Conservation (phyloP, 2,113 vertebrate genomes). For the Hippolais icterina region DNA sequence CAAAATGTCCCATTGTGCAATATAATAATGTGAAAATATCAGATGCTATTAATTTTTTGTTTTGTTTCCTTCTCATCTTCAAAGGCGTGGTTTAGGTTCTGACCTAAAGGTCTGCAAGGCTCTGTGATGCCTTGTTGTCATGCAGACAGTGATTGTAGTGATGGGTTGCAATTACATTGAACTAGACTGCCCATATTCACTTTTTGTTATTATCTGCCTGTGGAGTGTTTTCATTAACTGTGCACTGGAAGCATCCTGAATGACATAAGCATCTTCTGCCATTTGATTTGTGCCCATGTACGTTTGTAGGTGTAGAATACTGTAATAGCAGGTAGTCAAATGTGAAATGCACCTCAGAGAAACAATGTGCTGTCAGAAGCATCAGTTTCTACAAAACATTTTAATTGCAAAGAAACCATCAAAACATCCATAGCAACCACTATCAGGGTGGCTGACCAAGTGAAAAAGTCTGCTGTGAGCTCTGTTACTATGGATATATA, state of each 20-base stretch:
- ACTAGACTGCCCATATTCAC: background rate
- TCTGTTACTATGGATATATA: conserved; percentile 64
- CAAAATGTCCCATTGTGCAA: background rate
- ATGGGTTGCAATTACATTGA: conserved; percentile 1
- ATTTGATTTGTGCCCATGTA: background rate
- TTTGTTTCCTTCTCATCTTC: background rate
- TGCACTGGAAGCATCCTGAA: conserved; percentile 25
- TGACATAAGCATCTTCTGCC: conserved; percentile 41
- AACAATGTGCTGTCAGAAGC: conserved; percentile 5
- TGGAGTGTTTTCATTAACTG: conserved; percentile 55
- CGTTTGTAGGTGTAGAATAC: background rate
- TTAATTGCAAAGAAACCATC: conserved; percentile 55
- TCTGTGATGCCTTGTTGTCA: background rate
- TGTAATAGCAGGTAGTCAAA: background rate
- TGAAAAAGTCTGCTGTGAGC: conserved; percentile 28
- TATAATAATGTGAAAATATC: background rate
- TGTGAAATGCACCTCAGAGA: conserved; percentile 17
- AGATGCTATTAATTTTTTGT: background rate
- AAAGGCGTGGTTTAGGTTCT: background rate
- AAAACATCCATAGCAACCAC: conserved; percentile 49
- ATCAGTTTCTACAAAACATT: conserved; percentile 38
- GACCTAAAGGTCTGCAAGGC: background rate
- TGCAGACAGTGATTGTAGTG: conserved; percentile 21
- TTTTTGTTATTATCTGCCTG: conserved; percentile 28
- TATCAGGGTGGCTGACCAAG: conserved; percentile 29